Base-by-base conservation (phyloP, 2,113 vertebrate genomes). In the Pedionomus torquatus region DNA sequence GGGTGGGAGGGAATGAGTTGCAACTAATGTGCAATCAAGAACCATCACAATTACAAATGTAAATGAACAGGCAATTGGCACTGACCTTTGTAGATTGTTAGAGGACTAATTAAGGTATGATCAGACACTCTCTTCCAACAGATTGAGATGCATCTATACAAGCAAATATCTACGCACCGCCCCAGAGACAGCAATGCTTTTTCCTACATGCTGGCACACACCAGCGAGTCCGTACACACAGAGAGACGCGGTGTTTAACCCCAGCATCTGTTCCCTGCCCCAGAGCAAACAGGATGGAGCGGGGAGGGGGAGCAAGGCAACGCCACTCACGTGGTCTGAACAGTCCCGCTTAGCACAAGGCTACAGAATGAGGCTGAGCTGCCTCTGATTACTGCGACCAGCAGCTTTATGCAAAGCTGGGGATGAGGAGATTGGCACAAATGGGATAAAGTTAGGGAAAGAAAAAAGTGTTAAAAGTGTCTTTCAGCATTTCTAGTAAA, bases 31-130 rank as follows among this genome's bases (percentile, higher is more conserved):
- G 97, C 97, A 98, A 98, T 98, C 98, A 98, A 98, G 96, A 98
- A 96, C 97, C 95, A 97, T 85, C 97, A 96, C 97, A 98, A 98
- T 98, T 98, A 98, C 97, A 97, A 97, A 98, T 98, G 98, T 95
- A 98, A 98, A 98, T 97, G 96, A 98, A 94, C 96, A 98, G 94
- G 96, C 98, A 98, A 98, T 98, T 98, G 98, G 97, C 98, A 95
- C 98, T 98, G 97, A 98, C 98, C 98, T 98, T 98, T 98, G 97
- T 72, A 98, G 97, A 98, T 97, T 98, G 97, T 98, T 97, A 98
- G 98, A 98, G 97, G 98, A 98, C 98, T 98, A 98, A 98, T 98
- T 98, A 98, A 98, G 97, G 97, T 97, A 97, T 90, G 97, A 98
- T 98, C 97, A 98, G 96, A 96, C 82, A 74, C 96, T 93, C 96